Evolutionary conservation across 1,140 invertebrate species (phyloP), one percentile per base, ranked within the genome.

Genomic region (Samia ricini): DNA sequence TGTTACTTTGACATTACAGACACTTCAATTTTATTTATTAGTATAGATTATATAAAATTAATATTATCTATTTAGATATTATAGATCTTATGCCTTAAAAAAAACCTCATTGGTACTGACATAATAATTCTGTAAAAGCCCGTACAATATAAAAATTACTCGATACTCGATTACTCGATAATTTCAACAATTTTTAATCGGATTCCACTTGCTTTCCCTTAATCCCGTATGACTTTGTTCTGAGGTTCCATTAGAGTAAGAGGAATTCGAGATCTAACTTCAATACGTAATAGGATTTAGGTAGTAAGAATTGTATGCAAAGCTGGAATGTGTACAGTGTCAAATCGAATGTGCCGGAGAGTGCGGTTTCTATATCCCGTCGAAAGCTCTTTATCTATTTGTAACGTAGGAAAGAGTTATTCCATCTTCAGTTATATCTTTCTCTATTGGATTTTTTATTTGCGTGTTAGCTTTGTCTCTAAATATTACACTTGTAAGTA

Each of bases 361-460:
- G 12, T 18, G 50, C 18, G 57, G 57, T 42, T 60, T 56, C 63
- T 48, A 54, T 56, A 64, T 60, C 23, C 57, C 20, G 22, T n/a
- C 49, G 26, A 64, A 64, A 64, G 63, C 63, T 64, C 57, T 59
- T 60, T 60, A 64, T 56, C 57, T 56, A 33, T 22, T 52, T 56
- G 18, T 21, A 58, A 64, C 23, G 24, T 60, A n/a, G 10, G 18
- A 51, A 51, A 42, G 33, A 42, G 33, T 42, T 42, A 42, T 42
- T 42, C n/a, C n/a, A 42, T 42, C 15, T 42, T 42, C 12, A 15
- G 33, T 0, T n/a, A n/a, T n/a, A n/a, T n/a, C n/a, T n/a, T n/a
- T n/a, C 4, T 42, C 10, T 42, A 42, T 42, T 42, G 33, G 33
- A 42, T 42, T 42, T 42, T 42, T 42, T 42, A 42, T 42, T 15